Conservation (phyloP, 1,140 invertebrate species). For the Paramacrobiotus metropolitanus region DNA sequence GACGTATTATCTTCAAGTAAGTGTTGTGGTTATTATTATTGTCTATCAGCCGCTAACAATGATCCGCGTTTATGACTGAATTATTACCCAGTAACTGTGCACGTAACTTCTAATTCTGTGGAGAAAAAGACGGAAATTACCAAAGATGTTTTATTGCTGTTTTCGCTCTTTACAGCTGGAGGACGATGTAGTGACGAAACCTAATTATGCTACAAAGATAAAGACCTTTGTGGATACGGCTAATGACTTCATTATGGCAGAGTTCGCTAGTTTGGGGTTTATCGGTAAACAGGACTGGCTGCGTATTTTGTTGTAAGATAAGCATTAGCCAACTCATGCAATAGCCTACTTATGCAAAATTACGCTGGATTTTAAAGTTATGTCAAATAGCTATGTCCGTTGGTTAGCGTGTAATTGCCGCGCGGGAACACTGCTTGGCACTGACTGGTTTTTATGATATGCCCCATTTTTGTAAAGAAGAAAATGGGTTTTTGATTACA, state of each 20-base stretch:
- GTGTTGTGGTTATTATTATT: constrained; percentile 3
- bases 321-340: too few relatives aligned
- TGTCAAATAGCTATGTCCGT: too few relatives aligned
- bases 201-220: constrained; percentile 53
- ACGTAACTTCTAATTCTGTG: too few relatives aligned
- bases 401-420: too few relatives aligned
- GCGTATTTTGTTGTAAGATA: too few relatives aligned
- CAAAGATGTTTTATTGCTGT: background rate
- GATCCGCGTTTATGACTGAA: background rate
- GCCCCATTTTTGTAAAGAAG: too few relatives aligned
- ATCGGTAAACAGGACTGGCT: too few relatives aligned
- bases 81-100: too few relatives aligned
- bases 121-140: constrained; percentile 10
- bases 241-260: constrained; percentile 53
- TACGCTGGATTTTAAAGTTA: constrained; percentile 5
- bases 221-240: constrained; percentile 56
- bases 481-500: background rate
- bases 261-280: constrained; percentile 78
- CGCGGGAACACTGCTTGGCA: too few relatives aligned
- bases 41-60: background rate
- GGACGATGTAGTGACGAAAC: constrained; percentile 78
- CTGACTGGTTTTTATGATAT: too few relatives aligned
- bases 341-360: constrained; percentile 5
- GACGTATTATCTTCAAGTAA: constrained; percentile 29
- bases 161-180: constrained; percentile 46